phyloP scores from a whole-genome alignment of 2,797 vertebrate genomes.

The Oreortyx pictus region DNA sequence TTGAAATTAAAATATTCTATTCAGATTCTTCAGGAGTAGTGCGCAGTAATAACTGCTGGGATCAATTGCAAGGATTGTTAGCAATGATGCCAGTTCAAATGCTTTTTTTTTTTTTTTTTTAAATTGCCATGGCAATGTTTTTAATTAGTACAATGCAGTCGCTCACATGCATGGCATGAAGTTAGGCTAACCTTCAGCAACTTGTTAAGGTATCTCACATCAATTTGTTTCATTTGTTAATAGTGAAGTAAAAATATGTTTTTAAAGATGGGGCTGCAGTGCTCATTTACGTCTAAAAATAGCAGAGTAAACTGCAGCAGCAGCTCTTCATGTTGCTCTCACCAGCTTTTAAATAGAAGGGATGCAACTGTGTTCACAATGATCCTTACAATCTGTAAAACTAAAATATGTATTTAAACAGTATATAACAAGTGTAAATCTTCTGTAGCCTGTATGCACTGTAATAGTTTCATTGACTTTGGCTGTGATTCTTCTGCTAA shows the following conservation, averaged over 20 bases:
- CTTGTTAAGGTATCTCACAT: slow-evolving; percentile 21
- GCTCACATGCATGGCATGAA: slow-evolving; percentile 15
- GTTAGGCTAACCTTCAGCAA: slow-evolving; percentile 49
- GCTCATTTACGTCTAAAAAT: slow-evolving; percentile 8
- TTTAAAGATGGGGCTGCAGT: not conserved
- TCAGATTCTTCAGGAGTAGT: slow-evolving; percentile 48
- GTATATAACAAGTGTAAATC: not conserved
- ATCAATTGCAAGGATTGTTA: slow-evolving; percentile 65
- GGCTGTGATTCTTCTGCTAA: not conserved
- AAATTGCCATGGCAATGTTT: slow-evolving; percentile 73
- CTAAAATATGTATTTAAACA: not conserved
- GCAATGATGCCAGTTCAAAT: slow-evolving; percentile 67
- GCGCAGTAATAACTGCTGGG: slow-evolving; percentile 47
- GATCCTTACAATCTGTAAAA: not conserved
- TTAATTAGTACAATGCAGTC: slow-evolving; percentile 67
- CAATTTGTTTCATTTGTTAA: slow-evolving; percentile 40
- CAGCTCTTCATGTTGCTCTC: not conserved
- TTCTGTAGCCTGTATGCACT: not conserved
- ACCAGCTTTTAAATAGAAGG: not conserved
- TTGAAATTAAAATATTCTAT: slow-evolving; percentile 30
- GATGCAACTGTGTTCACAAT: not conserved
- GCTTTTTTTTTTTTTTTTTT: not conserved
- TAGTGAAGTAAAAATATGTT: slow-evolving; percentile 26
- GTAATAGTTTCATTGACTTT: not conserved
- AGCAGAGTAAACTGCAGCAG: not conserved